Percentiles rank a stretch among this genome's conserved stretches.
Evolutionary conservation across 2,888 invertebrate species (phyloP).

Genomic region (Caenorhabditis uteleia): DNA sequence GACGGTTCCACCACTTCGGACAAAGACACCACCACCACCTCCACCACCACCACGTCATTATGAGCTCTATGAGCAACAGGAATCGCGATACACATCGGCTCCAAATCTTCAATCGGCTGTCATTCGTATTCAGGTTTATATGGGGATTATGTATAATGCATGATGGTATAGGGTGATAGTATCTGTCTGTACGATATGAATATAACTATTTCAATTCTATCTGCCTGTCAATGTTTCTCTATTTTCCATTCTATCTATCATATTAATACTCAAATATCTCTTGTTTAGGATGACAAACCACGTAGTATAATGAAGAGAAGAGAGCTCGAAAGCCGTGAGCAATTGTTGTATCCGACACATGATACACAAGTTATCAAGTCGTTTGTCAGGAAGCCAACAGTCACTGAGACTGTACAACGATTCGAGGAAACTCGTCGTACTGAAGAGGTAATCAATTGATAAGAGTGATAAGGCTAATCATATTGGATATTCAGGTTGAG

Average conservation of each 20-base stretch:
- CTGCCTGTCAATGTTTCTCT: not conserved
- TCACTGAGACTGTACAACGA: slow-evolving; percentile 69
- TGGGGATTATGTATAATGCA: not conserved
- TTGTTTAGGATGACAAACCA: slow-evolving; percentile 58
- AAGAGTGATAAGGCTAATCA: not conserved
- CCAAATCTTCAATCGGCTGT: slow-evolving; percentile 41
- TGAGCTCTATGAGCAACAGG: slow-evolving; percentile 24
- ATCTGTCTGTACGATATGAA: slow-evolving; percentile 9
- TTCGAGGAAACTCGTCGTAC: slow-evolving; percentile 69
- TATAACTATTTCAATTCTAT: not conserved
- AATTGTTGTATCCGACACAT: slow-evolving; percentile 53
- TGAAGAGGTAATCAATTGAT: slow-evolving; percentile 59
- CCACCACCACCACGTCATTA: slow-evolving; percentile 17
- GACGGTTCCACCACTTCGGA: slow-evolving; percentile 37
- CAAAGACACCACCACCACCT: slow-evolving; percentile 32
- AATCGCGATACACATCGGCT: slow-evolving; percentile 35
- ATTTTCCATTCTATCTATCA: not conserved
- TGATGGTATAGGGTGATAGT: slow-evolving; percentile 2
- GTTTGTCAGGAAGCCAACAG: slow-evolving; percentile 51
- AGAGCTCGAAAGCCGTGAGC: slow-evolving; percentile 59
- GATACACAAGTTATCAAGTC: slow-evolving; percentile 47
- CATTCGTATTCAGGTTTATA: slow-evolving; percentile 41
- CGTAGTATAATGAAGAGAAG: slow-evolving; percentile 64
- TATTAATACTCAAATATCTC: not conserved
- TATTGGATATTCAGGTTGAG: slow-evolving; percentile 51